Percentiles rank a stretch among this genome's conserved stretches.
Conservation (phyloP, 2,888 invertebrate genomes). For the Rambutsinella grinnellia region DNA sequence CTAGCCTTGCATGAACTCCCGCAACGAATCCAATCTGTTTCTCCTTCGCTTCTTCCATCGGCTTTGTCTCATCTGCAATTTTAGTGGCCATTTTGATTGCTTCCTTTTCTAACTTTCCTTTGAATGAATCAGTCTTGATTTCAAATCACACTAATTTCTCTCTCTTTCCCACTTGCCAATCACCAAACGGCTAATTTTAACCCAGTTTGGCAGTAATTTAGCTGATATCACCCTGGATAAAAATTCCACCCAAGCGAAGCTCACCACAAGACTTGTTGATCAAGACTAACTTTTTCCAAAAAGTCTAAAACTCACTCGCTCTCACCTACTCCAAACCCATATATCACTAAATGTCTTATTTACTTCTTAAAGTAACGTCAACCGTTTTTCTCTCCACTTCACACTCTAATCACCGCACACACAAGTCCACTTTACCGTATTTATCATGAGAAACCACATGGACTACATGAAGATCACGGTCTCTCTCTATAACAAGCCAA, state of each 20-base stretch:
- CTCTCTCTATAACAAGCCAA: background rate
- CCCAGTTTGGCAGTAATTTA: background rate
- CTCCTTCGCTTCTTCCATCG: constrained; percentile 27
- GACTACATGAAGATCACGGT: background rate
- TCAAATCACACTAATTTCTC: background rate
- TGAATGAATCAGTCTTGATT: background rate
- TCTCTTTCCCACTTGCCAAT: background rate
- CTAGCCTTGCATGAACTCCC: constrained; percentile 29
- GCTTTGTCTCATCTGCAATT: constrained; percentile 16
- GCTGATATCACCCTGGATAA: background rate
- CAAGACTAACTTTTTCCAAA: constrained; percentile 20
- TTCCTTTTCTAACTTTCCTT: background rate
- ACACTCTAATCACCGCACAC: background rate
- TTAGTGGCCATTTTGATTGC: constrained; percentile 33
- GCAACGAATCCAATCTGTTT: constrained; percentile 34
- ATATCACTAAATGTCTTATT: no score
- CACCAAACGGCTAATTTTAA: no score
- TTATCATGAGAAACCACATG: background rate
- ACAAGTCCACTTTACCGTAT: background rate
- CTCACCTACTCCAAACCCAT: background rate
- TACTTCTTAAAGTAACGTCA: background rate
- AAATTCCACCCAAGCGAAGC: background rate
- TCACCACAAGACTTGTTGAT: background rate
- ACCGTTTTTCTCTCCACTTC: background rate
- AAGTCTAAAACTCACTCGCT: background rate